Evolutionary conservation across 1,140 invertebrate genomes (phyloP).

Genomic region (Sarcophaga bullata): DNA sequence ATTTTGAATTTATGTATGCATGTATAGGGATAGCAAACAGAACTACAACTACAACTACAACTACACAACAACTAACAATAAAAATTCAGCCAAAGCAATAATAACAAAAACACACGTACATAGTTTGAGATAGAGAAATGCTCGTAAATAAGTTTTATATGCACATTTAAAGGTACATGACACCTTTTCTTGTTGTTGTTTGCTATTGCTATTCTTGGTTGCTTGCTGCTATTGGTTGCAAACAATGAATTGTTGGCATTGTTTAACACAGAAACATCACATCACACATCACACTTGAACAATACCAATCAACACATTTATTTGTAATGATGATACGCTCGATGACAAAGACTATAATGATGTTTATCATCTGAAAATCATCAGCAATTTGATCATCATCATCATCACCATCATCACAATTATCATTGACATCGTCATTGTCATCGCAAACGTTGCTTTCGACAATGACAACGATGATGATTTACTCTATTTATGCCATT

Average conservation of each 20-base stretch:
- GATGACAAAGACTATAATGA: not conserved
- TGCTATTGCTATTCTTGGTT: no score
- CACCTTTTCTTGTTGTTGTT: not conserved
- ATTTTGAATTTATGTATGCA: slow-evolving; percentile 10
- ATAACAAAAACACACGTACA: no score
- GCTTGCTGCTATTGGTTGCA: no score
- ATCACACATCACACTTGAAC: not conserved
- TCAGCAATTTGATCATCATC: not conserved
- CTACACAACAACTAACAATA: not conserved
- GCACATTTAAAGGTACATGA: slow-evolving; percentile 17
- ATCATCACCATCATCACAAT: not conserved
- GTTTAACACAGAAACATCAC: slow-evolving; percentile 9
- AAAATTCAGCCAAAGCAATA: no score
- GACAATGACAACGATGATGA: not conserved
- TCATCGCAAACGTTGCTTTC: not conserved
- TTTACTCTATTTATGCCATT: no score
- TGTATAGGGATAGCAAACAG: not conserved
- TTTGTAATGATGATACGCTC: slow-evolving; percentile 1
- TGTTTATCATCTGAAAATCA: not conserved
- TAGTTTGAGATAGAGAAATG: no score
- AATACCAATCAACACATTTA: slow-evolving; percentile 7
- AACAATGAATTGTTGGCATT: no score
- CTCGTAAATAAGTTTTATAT: not conserved
- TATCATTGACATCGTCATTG: not conserved
- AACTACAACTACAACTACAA: not conserved